These are phyloP conservation scores for Botia almorhae DNA, from an alignment of 2,797 vertebrate genomes.

Conservation along the genomic window DNA sequence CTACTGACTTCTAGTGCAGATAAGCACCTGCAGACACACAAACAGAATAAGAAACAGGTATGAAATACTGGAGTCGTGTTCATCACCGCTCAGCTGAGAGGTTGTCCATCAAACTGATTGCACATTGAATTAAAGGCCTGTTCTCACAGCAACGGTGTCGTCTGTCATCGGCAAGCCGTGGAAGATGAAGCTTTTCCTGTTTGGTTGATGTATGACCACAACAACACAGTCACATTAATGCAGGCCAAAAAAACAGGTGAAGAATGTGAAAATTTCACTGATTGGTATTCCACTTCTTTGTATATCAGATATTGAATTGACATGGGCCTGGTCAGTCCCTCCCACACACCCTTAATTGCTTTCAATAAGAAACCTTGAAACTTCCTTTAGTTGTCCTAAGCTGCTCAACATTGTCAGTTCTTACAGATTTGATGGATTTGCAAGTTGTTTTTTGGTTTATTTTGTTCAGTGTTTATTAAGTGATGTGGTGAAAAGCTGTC, in stretches of 20 bases:
- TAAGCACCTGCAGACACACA: slow-evolving; percentile 7
- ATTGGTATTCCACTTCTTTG: background rate
- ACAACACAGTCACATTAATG: slow-evolving; percentile 43
- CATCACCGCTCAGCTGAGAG: slow-evolving; percentile 36
- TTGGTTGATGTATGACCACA: slow-evolving; percentile 51
- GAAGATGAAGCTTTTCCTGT: slow-evolving; percentile 49
- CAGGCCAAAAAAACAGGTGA: slow-evolving; percentile 26
- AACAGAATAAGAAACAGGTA: slow-evolving; percentile 40
- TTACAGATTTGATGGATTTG: background rate
- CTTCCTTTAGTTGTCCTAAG: background rate
- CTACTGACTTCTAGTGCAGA: background rate
- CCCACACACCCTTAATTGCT: background rate
- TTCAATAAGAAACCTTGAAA: background rate
- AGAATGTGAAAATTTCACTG: slow-evolving; percentile 8
- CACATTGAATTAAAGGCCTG: slow-evolving; percentile 56
- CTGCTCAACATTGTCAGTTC: background rate
- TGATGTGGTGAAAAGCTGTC: slow-evolving; percentile 2
- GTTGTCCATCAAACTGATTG: slow-evolving; percentile 63
- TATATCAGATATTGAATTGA: slow-evolving; percentile 2
- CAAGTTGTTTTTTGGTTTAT: slow-evolving; percentile 3
- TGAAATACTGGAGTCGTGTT: slow-evolving; percentile 31
- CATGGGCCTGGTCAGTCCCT: background rate
- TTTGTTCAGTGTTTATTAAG: background rate
- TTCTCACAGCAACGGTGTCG: slow-evolving; percentile 34
- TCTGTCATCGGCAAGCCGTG: slow-evolving; percentile 47